Evolutionary conservation across 2,113 vertebrate species (phyloP), one percentile per base, ranked within the genome.

Genomic region (Catharus bicknelli): DNA sequence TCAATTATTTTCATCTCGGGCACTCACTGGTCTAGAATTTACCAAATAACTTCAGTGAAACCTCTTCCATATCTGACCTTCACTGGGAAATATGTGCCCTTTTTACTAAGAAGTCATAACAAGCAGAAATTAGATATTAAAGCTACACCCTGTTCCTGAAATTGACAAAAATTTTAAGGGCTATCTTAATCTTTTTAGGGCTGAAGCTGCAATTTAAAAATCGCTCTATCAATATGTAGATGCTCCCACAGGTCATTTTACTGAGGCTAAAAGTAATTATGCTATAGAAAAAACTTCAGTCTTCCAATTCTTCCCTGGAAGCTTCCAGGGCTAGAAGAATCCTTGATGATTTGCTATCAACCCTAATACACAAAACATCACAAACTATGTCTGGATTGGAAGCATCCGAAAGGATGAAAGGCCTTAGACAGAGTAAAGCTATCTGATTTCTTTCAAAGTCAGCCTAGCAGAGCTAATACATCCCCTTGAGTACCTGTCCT

Each of bases 391-490:
- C 40, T 34, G 40, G 5, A 70, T 3, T 70, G 9, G 26, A 78
- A 57, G 34, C 54, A 50, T 45, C 30, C 79, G 36, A 78, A 88
- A 86, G 58, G 45, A 48, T 64, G 10, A 81, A 67, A 76, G 29
- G n/a, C 11, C 16, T 59, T 26, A 84, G 22, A 63, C 25, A 50
- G 5, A 29, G 32, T 34, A 89, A 68, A 90, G 29, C 10, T 2
- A 19, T 3, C 5, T 45, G 48, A 78, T 32, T 82, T 73, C 15
- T 61, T 88, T 55, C 61, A 10, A 83, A 77, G 43, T 72, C 50
- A 86, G 16, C n/a, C 32, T 86, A 26, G 36, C 1, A 2, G 29
- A 0, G 0, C 6, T 50, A 69, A 66, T 9, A 59, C 8, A 70
- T 2, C 6, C n/a, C 48, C 55, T 43, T 45, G 47, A 83, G 36